A percentile compares a stretch with the other conserved stretches of the same genome.
These are phyloP conservation scores for Agrotis segetum DNA, from an alignment of 2,888 invertebrate species.

Conservation along the genomic window DNA sequence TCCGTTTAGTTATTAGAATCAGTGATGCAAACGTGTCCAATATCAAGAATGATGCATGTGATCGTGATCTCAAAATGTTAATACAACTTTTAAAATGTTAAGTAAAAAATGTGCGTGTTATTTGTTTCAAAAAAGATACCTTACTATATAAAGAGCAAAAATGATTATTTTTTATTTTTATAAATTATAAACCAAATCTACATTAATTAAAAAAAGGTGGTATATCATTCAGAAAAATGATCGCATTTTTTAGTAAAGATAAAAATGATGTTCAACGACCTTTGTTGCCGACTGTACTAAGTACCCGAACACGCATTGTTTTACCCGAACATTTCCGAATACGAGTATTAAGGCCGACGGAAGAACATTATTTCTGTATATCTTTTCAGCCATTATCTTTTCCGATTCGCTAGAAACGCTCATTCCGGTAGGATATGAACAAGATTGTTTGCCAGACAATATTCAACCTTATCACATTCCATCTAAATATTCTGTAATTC, in stretches of 20 bases:
- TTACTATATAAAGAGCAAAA: too few species aligned
- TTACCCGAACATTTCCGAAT: slow-evolving; percentile 76
- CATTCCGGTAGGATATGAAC: slow-evolving; percentile 77
- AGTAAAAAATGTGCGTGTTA: too few species aligned
- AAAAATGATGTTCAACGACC: background rate
- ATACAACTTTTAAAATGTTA: too few species aligned
- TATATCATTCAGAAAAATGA: too few species aligned
- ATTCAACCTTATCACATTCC: slow-evolving; percentile 54
- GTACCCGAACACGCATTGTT: slow-evolving; percentile 67
- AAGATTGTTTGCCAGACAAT: slow-evolving; percentile 51
- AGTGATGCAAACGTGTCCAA: too few species aligned
- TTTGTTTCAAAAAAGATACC: too few species aligned
- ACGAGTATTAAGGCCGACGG: slow-evolving; percentile 84
- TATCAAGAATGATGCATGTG: too few species aligned
- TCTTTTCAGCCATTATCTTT: slow-evolving; percentile 86
- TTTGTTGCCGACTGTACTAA: slow-evolving; percentile 31
- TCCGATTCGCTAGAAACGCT: slow-evolving; percentile 86
- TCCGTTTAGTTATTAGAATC: too few species aligned
- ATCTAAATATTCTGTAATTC: background rate
- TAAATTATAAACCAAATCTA: too few species aligned
- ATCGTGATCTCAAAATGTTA: too few species aligned
- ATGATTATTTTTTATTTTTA: too few species aligned
- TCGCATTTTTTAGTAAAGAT: background rate
- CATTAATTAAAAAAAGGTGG: too few species aligned
- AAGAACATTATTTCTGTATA: slow-evolving; percentile 84